Base-by-base conservation (phyloP, 2,888 invertebrate species). In the Parnassius mnemosyne region DNA sequence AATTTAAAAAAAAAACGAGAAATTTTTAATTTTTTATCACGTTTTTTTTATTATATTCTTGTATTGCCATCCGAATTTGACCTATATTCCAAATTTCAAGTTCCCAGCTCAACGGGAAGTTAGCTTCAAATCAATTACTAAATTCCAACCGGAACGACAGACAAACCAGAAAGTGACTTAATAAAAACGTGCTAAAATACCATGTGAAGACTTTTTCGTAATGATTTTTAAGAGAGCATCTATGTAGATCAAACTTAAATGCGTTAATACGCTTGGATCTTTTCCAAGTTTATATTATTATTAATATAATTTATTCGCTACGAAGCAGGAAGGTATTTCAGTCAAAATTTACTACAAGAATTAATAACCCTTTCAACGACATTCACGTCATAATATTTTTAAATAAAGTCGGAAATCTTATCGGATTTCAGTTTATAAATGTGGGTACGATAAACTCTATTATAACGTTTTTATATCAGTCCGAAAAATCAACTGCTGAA, bases 241-340 rank as follows among this genome's bases (percentile, higher is more conserved):
- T 16, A 16, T 87, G 83, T 87, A 83, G 80, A 81, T 82, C 75
- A 72, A 72, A 74, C 69, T 73, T 74, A 75, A 77, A 77, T 82
- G 81, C 83, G 79, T 78, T 82, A 76, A 78, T 81, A 84, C 68
- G 74, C 73, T 83, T 89, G 91, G 90, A 82, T 69, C 5, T 42
- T 59, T 65, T 77, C 89, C 91, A 89, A 85, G 76, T 83, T 84
- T 85, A 83, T 89, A 87, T 88, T 83, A 75, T 85, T 85, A 83
- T 79, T 71, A 84, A 83, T 80, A 85, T 85, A 88, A 87, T 79
- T 83, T 82, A 84, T 87, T 79, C 81, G 79, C 76, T 79, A 75
- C 67, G 71, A 74, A 80, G 79, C 75, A 77, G 78, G 78, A 81
- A 82, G 77, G 68, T 73, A 79, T 76, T 77, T 80, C 44, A 60